These are phyloP conservation scores for Mixornis gularis DNA, from an alignment of 2,113 vertebrate species.

Conservation along the genomic window DNA sequence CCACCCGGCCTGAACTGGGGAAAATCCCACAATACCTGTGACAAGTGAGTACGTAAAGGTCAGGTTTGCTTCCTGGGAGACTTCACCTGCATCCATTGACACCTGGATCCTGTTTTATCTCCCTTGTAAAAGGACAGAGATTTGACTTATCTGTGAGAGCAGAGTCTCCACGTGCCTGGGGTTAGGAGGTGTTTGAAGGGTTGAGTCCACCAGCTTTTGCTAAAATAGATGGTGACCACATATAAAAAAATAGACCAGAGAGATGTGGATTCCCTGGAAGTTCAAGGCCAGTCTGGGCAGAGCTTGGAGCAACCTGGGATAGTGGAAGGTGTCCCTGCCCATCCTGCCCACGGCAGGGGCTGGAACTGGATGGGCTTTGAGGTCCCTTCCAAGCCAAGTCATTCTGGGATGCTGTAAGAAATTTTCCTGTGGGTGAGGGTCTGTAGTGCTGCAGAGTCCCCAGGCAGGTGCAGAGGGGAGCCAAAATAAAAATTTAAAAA, in stretches of 20 bases:
- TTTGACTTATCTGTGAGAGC: not conserved
- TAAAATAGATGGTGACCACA: not conserved
- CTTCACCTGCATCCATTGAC: not conserved
- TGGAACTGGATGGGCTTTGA: not conserved
- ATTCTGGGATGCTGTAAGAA: not conserved
- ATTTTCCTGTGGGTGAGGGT: not conserved
- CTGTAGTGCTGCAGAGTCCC: not conserved
- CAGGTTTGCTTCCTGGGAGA: not conserved
- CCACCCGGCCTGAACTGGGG: not conserved
- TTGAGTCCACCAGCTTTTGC: not conserved
- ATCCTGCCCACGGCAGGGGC: not conserved
- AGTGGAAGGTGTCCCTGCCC: not conserved
- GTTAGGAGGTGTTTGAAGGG: not conserved
- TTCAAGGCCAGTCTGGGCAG: not conserved
- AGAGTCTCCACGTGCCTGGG: rapidly evolving
- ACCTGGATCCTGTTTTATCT: not conserved
- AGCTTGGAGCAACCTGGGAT: not conserved
- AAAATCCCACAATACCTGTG: rapidly evolving
- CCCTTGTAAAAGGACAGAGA: not conserved
- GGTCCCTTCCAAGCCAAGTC: not conserved
- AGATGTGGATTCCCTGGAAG: not conserved
- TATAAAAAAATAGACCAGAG: not conserved
- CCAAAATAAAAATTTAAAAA: too few relatives aligned
- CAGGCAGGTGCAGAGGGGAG: not conserved
- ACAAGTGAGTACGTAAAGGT: not conserved